phyloP scores from a whole-genome alignment of 2,797 vertebrate species.

The Tragelaphus eurycerus region DNA sequence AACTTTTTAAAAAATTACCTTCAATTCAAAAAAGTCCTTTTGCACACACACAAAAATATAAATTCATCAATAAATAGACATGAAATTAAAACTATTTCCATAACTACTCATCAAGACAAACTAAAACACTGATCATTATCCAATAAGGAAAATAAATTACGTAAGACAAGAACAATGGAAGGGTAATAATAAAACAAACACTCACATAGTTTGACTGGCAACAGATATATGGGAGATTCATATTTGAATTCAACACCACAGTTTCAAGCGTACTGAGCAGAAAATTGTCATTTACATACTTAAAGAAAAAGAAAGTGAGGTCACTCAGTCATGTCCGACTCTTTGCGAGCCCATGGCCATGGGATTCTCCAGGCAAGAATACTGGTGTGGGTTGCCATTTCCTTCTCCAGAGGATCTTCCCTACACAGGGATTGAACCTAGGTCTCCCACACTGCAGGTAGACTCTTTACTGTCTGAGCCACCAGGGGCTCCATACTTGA shows the following conservation, averaged over 20 bases:
- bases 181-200: neutral
- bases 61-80: neutral
- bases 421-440: neutral
- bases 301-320: neutral
- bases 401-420: neutral
- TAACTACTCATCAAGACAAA: neutral
- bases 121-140: neutral
- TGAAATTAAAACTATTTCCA: neutral
- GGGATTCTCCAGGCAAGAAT: neutral
- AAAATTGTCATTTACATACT: neutral
- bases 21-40: neutral
- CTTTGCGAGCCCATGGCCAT: neutral
- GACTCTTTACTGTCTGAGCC: neutral
- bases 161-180: neutral
- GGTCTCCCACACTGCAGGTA: neutral
- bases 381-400: neutral
- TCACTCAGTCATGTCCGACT: accelerated
- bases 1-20: neutral
- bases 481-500: neutral
- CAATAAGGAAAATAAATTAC: neutral
- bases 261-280: neutral
- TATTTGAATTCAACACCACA: neutral
- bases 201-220: neutral
- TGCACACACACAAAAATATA: neutral
- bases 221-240: neutral